Base-by-base conservation (phyloP, 2,888 invertebrate species). In the Eupithecia subfuscata region DNA sequence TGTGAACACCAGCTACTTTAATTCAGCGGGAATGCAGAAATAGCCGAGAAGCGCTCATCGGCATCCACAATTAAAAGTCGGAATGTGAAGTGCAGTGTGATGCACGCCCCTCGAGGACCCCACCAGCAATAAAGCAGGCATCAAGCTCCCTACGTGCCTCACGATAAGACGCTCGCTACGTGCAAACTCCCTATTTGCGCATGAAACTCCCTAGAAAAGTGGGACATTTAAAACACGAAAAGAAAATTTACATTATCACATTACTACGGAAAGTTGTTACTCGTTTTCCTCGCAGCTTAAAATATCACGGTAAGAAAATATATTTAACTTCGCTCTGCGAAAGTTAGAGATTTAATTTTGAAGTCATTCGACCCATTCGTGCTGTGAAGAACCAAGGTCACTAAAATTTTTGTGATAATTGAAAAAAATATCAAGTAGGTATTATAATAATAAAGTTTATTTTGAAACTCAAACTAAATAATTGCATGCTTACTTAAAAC, bases 81-180 rank as follows among this genome's bases (percentile, higher is more conserved):
- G 82, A 84, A 86, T 85, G 85, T 83, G 81, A 82, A 84, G 84
- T 88, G 88, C 88, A 88, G 83, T 85, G 84, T 84, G 87, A 87
- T 87, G 87, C 86, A 86, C 78, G 80, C 81, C 82, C 82, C 84
- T 79, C 82, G 78, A 84, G 85, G 84, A 84, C 86, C 84, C 52
- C 87, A 79, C 87, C 83, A 84, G 87, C 88, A 91, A 91, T 93
- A 93, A 92, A 91, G 88, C 87, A 89, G 90, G 90, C 92, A 91
- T 90, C 91, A 89, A 87, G 87, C 83, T 82, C 81, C 82, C 79
- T 89, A 90, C 91, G 92, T 92, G 92, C 88, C 85, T 84, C 84
- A 84, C 81, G 88, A 89, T 84, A 86, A 89, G 88, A 87, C 87
- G 86, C 84, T 82, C 79, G 83, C 84, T 88, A 91, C 91, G 91